Base-by-base conservation (phyloP, 2,113 vertebrate genomes). In the Xyliphius kryptos region DNA sequence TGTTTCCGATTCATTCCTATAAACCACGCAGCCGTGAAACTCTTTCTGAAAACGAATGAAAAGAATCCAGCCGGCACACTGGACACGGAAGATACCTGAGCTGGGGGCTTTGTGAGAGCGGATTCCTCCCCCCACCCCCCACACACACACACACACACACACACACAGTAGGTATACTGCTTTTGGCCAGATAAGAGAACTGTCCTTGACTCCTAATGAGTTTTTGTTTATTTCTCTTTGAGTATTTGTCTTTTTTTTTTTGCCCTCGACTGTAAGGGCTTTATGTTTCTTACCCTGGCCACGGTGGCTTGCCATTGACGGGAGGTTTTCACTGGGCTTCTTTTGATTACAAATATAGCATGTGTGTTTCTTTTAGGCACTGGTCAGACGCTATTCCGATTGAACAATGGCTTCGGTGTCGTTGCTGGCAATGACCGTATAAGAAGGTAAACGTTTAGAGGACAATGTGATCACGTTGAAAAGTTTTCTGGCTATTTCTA, bases 361-460 rank as follows among this genome's bases (percentile, higher is more conserved):
- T n/a, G 81, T 66, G 65, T 61, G 37, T 81, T 43, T 76, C 20
- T 83, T 84, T 57, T 85, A 98, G 95, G 87, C 80, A 81, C 87
- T 22, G 88, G 80, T 47, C 92, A 88, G 73, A 92, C 90, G 5
- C 75, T 97, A 69, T 97, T 97, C 82, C 83, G 95, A 66, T 86
- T 82, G 50, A 87, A 90, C 75, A 85, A 83, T 65, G 93, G 94
- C 76, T 97, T 97, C 80, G 85, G 78, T 83, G 75, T 93, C 82
- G 88, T 97, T 74, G 59, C 68, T 68, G 82, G 81, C 80, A 92
- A 89, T 38, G 61, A 79, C 79, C 52, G 77, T 63, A 77, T 92
- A 73, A 85, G 68, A 71, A 84, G 89, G 95, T 97, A 88, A 73
- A 92, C n/a, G n/a, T n/a, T n/a, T n/a, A n/a, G n/a, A n/a, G n/a